Percentiles rank a stretch among this genome's conserved stretches.
phyloP scores from a whole-genome alignment of 1,140 invertebrate species.

The Zaprionus ornatus region DNA sequence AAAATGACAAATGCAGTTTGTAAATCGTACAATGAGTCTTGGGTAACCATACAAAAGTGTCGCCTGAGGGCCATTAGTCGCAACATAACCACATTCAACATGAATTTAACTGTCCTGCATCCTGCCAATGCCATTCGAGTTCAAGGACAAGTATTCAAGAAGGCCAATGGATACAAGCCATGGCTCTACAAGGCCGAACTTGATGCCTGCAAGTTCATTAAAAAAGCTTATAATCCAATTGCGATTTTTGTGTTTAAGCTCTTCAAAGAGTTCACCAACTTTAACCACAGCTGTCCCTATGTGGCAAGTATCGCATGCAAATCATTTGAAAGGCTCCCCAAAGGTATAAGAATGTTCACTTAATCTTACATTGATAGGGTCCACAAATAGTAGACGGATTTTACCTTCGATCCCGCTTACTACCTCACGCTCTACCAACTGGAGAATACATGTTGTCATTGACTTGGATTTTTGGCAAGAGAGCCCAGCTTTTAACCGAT shows the following conservation, averaged over 20 bases:
- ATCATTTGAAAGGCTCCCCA: not conserved
- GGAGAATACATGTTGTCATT: slow-evolving; percentile 13
- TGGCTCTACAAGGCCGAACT: slow-evolving; percentile 6
- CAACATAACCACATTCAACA: not conserved
- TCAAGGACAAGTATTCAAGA: not conserved
- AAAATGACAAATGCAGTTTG: slow-evolving; percentile 31
- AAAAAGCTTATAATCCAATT: slow-evolving; percentile 8
- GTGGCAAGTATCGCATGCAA: slow-evolving; percentile 21
- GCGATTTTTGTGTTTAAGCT: slow-evolving; percentile 16
- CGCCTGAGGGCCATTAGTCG: slow-evolving; percentile 11
- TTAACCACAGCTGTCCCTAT: slow-evolving; percentile 33
- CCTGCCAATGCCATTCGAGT: not conserved
- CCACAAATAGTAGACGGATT: slow-evolving; percentile 8
- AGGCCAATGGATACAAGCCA: slow-evolving; percentile 25
- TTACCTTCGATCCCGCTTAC: not conserved
- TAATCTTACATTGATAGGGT: not conserved
- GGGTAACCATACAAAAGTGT: slow-evolving; percentile 8
- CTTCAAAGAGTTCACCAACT: slow-evolving; percentile 15
- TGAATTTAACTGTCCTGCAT: slow-evolving; percentile 13
- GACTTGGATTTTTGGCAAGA: slow-evolving; percentile 4
- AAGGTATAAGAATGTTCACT: not conserved
- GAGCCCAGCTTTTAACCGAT: not conserved
- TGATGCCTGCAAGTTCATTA: slow-evolving; percentile 17
- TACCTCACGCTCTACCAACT: slow-evolving; percentile 12
- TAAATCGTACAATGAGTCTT: slow-evolving; percentile 25